phyloP scores from a whole-genome alignment of 1,140 invertebrate genomes.

The Archivesica marissinica region DNA sequence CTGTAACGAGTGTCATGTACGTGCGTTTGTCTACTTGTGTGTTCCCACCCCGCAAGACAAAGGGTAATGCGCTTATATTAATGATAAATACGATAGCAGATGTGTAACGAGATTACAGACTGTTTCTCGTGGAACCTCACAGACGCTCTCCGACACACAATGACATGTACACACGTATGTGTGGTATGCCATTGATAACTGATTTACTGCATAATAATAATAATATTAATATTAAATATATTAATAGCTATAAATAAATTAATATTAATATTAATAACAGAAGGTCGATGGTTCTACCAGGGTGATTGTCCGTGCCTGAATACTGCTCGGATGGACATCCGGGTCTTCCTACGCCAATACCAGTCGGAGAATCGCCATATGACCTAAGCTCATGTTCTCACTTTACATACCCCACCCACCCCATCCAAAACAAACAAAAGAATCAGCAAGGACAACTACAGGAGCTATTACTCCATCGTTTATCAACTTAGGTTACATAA shows the following conservation, averaged over 20 bases:
- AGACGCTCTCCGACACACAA: not conserved
- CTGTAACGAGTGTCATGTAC: not conserved
- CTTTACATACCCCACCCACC: too few species aligned
- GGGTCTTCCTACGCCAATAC: too few species aligned
- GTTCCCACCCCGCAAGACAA: not conserved
- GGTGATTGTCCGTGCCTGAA: too few species aligned
- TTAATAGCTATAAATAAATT: not conserved
- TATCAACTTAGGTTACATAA: too few species aligned
- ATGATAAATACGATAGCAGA: not conserved
- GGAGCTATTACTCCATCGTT: too few species aligned
- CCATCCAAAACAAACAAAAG: too few species aligned
- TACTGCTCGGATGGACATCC: too few species aligned
- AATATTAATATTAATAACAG: too few species aligned
- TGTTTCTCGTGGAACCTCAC: constrained; percentile 5
- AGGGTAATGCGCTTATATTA: not conserved
- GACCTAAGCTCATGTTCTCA: too few species aligned
- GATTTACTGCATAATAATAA: not conserved
- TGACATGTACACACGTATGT: not conserved
- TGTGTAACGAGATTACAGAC: not conserved
- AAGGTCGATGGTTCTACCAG: too few species aligned
- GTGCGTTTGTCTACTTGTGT: not conserved
- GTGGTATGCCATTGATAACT: constrained; percentile 16
- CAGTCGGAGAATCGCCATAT: too few species aligned
- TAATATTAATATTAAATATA: not conserved
- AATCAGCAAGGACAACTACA: too few species aligned